Base-by-base conservation (phyloP, 2,888 invertebrate species). In the Caenorhabditis sp. region DNA sequence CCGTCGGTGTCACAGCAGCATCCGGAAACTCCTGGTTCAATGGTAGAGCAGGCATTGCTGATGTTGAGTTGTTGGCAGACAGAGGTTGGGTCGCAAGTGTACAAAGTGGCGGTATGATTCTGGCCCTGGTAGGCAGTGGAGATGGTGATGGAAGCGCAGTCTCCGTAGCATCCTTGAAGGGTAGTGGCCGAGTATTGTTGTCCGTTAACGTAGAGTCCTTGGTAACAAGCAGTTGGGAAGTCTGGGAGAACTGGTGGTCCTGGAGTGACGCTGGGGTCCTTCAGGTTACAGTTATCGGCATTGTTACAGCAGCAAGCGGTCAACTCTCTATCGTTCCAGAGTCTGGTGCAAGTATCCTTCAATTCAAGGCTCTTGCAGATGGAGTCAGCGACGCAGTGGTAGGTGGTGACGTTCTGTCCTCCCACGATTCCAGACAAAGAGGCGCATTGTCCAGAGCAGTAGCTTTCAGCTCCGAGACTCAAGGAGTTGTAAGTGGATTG, bases 261-360 rank as follows among this genome's bases (percentile, higher is more conserved):
- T 63, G 80, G 73, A 26, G 16, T 24, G 28, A 79, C 28, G 28
- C 26, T 63, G 24, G 75, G 82, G 68, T 79, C 75, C 49, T 85
- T 81, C 22, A 76, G 31, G 49, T 87, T 86, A 56, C 87, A 87
- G 80, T 86, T 86, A 75, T 83, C 79, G n/a, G 47, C 56, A 44
- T 80, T 83, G 77, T 86, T 84, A 51, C 87, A 87, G 56, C 87
- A 87, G 72, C 87, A 87, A 16, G 85, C 84, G n/a, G 61, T 66
- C 28, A 86, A 41, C 26, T 70, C 80, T 51, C 75, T 59, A 61
- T 87, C 87, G 10, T 38, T n/a, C 31, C 63, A 69, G 2, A 80
- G 47, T 10, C 26, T 41, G 12, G 22, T 8, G 47, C 87, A 87
- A 2, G 8, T 28, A 38, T 82, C 81, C 49, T 82, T 74, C 26